A percentile compares a stretch with the other conserved stretches of the same genome.
Conservation (phyloP, 2,113 vertebrate genomes). For the Apodemus sylvaticus region DNA sequence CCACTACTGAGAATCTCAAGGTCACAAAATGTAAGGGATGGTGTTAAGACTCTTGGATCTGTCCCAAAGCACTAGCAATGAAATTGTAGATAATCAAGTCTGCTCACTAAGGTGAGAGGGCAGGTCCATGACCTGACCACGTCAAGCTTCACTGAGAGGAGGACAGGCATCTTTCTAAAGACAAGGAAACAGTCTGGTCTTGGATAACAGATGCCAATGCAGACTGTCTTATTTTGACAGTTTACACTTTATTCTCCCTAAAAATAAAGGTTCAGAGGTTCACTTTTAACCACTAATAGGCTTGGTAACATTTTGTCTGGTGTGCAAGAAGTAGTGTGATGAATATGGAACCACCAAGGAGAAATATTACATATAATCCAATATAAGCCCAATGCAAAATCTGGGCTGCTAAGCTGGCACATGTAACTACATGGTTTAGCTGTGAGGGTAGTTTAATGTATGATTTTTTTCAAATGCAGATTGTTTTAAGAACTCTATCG, state of each 20-base stretch:
- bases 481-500: constrained; percentile 74
- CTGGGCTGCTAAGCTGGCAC: background rate
- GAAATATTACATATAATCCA: constrained; percentile 27
- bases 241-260: background rate
- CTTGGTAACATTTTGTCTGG: constrained; percentile 43
- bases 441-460: constrained; percentile 45
- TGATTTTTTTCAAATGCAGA: constrained; percentile 88
- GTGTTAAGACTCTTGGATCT: background rate
- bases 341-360: constrained; percentile 61
- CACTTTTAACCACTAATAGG: constrained; percentile 49
- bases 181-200: background rate
- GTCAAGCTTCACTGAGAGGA: background rate
- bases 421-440: background rate
- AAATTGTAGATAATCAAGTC: background rate
- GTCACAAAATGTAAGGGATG: background rate
- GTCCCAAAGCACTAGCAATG: background rate
- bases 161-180: background rate
- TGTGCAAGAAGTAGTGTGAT: constrained; percentile 58
- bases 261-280: constrained; percentile 67
- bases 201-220: background rate
- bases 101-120: background rate
- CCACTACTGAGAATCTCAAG: background rate
- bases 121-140: background rate
- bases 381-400: background rate
- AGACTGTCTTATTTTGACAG: background rate